A percentile compares a stretch with the other conserved stretches of the same genome.
phyloP scores from a whole-genome alignment of 2,888 invertebrate genomes.

The Epistrophe grossulariae region DNA sequence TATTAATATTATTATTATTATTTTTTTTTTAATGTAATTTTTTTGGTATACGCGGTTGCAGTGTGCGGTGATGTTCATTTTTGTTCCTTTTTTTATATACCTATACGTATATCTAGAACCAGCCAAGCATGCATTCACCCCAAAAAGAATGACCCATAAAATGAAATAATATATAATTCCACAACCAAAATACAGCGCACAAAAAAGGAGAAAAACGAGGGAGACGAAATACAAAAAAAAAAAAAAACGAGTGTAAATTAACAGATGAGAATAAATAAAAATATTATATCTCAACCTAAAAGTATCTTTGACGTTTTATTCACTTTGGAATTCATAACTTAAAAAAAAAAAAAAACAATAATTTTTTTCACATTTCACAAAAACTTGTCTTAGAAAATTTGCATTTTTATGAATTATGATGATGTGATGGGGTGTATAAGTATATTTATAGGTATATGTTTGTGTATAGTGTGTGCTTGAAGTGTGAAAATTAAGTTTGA shows the following conservation, averaged over 20 bases:
- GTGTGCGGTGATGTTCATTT: slow-evolving; percentile 11
- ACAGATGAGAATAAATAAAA: slow-evolving; percentile 74
- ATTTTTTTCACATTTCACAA: slow-evolving; percentile 19
- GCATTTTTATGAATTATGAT: slow-evolving; percentile 74
- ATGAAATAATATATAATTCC: slow-evolving; percentile 41
- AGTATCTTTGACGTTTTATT: slow-evolving; percentile 69
- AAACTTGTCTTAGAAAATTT: slow-evolving; percentile 72
- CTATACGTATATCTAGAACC: slow-evolving; percentile 4
- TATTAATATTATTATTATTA: slow-evolving; percentile 32
- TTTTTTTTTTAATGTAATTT: slow-evolving; percentile 9
- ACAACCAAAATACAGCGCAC: slow-evolving; percentile 23
- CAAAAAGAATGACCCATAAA: slow-evolving; percentile 73
- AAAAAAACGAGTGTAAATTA: slow-evolving; percentile 52
- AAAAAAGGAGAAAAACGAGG: slow-evolving; percentile 41
- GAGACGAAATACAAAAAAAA: slow-evolving; percentile 8
- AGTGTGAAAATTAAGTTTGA: slow-evolving; percentile 75
- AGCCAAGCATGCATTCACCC: slow-evolving; percentile 73
- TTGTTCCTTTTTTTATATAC: background rate
- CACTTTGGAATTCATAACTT: slow-evolving; percentile 54
- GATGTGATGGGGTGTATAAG: slow-evolving; percentile 8
- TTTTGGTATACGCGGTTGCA: slow-evolving; percentile 33
- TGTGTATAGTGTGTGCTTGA: slow-evolving; percentile 36
- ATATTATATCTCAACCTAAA: slow-evolving; percentile 49
- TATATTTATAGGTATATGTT: too few species aligned
- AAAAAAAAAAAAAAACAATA: slow-evolving; percentile 23